Conservation (phyloP, 2,888 invertebrate genomes). For the Amphipoea lucens region DNA sequence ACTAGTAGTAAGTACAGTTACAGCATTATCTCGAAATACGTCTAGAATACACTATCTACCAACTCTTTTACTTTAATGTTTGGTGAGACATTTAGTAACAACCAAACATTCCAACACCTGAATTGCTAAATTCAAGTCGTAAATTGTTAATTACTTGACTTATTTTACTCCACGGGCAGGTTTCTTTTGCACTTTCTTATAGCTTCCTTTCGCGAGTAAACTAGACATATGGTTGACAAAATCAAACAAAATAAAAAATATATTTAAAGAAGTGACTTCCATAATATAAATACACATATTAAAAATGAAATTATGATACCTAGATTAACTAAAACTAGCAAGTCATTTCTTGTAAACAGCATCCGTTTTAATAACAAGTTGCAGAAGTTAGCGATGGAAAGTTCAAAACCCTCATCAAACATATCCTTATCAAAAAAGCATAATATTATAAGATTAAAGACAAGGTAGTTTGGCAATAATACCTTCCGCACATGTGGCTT, state of each 20-base stretch:
- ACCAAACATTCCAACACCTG: not conserved
- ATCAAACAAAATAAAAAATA: not conserved
- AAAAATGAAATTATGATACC: no score
- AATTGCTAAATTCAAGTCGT: conserved; percentile 1
- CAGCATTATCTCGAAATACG: conserved; percentile 25
- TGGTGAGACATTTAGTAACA: conserved; percentile 4
- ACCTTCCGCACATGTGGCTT: no score
- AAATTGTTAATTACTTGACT: conserved; percentile 9
- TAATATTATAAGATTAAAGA: no score
- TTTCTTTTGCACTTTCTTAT: conserved; percentile 26
- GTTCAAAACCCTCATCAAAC: no score
- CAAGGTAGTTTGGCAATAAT: no score
- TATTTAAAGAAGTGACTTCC: not conserved
- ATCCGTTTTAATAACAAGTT: no score
- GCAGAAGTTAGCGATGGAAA: no score
- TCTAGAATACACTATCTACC: conserved; percentile 36
- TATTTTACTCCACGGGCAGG: conserved; percentile 17
- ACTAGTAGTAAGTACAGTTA: conserved; percentile 7
- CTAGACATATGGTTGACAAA: not conserved
- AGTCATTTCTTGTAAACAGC: no score
- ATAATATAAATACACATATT: no score
- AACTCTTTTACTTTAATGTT: conserved; percentile 6
- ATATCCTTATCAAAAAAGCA: no score
- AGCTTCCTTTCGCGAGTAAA: not conserved
- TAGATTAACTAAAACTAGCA: no score